Conservation (phyloP, 2,797 vertebrate species). For the Falco berigora region DNA sequence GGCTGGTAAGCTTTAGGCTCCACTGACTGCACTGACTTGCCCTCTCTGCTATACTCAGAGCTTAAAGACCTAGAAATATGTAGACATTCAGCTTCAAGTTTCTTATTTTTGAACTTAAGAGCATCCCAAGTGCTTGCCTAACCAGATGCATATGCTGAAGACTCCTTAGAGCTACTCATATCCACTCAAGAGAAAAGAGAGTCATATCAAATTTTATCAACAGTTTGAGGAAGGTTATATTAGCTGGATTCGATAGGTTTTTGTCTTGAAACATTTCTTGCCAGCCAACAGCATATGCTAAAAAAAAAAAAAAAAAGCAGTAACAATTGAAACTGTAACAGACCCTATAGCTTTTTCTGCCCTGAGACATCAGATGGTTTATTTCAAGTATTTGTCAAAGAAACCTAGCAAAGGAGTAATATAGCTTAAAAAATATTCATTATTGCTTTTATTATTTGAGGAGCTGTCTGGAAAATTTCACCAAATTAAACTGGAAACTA, state of each 20-base stretch:
- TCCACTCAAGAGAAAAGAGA: not conserved
- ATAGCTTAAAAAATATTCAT: not conserved
- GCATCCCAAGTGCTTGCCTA: not conserved
- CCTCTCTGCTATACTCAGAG: not conserved
- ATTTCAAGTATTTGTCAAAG: not conserved
- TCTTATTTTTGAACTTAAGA: not conserved
- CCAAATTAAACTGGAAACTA: constrained; percentile 10
- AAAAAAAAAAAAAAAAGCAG: not conserved
- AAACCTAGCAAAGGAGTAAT: not conserved
- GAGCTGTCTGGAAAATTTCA: constrained; percentile 12
- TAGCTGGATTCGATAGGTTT: not conserved
- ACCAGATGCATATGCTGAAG: not conserved
- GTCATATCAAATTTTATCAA: not conserved
- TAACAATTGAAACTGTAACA: not conserved
- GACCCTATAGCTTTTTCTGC: not conserved
- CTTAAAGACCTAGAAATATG: not conserved
- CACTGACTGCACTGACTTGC: not conserved
- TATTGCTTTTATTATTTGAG: constrained; percentile 9
- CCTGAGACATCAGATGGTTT: not conserved
- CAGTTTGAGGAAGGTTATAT: not conserved
- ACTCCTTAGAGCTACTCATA: not conserved
- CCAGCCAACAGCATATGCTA: not conserved
- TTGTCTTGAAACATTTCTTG: not conserved
- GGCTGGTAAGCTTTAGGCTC: not conserved
- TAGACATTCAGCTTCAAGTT: not conserved